phyloP scores from a whole-genome alignment of 2,888 invertebrate genomes.

The Lydus trimaculatus region DNA sequence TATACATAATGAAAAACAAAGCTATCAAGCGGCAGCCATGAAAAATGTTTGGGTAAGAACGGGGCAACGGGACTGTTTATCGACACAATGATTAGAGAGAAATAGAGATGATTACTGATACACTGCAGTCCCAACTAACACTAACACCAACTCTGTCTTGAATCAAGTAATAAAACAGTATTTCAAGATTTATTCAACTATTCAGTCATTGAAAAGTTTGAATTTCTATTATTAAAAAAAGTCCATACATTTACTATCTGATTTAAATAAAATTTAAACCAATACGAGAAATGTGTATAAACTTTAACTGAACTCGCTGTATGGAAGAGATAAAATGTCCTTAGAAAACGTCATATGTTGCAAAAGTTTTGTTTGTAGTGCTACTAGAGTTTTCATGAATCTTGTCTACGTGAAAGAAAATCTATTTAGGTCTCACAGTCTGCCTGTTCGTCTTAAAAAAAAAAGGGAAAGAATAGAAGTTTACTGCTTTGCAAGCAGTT shows the following conservation, averaged over 20 bases:
- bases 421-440: slow-evolving; percentile 17
- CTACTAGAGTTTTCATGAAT: not conserved
- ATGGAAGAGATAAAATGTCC: not conserved
- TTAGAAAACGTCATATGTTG: not conserved
- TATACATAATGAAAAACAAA: slow-evolving; percentile 28
- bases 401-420: slow-evolving; percentile 7
- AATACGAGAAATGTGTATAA: not conserved
- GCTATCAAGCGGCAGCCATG: slow-evolving; percentile 28
- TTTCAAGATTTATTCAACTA: not conserved
- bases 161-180: not conserved
- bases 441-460: slow-evolving; percentile 29
- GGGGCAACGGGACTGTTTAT: slow-evolving; percentile 24
- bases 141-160: not conserved
- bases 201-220: not conserved
- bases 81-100: slow-evolving; percentile 17
- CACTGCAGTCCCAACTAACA: too few species aligned
- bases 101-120: slow-evolving; percentile 10
- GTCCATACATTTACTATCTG: not conserved
- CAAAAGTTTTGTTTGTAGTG: not conserved
- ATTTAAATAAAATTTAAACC: not conserved
- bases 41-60: slow-evolving; percentile 16
- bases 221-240: not conserved
- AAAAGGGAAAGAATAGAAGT: slow-evolving; percentile 54
- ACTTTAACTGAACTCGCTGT: not conserved
- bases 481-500: slow-evolving; percentile 48